Conservation (phyloP, 2,888 invertebrate species). For the Scaptomyza flava region DNA sequence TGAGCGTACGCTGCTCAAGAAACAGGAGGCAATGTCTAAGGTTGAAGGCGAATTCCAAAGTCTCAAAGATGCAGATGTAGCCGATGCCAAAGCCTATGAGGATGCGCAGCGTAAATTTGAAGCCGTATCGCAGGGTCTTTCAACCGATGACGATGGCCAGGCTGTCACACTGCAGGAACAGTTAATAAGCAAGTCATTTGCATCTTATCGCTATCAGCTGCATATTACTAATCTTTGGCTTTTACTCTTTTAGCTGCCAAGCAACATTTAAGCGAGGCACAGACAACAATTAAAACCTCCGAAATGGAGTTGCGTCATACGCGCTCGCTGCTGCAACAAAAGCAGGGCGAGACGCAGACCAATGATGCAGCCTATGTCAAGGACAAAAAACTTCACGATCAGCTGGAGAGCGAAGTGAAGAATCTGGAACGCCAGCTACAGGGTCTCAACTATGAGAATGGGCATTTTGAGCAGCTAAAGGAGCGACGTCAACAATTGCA, state of each 20-base stretch:
- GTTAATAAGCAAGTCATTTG: constrained; percentile 88
- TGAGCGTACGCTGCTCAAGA: constrained; percentile 86
- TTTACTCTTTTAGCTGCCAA: constrained; percentile 87
- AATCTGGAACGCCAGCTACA: constrained; percentile 84
- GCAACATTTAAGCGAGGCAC: constrained; percentile 90
- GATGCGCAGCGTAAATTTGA: constrained; percentile 92
- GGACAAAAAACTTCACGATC: constrained; percentile 87
- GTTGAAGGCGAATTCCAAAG: constrained; percentile 88
- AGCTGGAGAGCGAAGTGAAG: constrained; percentile 86
- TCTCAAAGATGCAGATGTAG: constrained; percentile 88
- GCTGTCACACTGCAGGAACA: constrained; percentile 95
- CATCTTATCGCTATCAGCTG: not conserved
- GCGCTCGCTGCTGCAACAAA: constrained; percentile 87
- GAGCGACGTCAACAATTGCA: constrained; percentile 85
- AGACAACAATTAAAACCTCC: constrained; percentile 91
- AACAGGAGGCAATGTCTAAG: constrained; percentile 87
- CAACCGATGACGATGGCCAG: constrained; percentile 91
- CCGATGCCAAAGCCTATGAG: constrained; percentile 88
- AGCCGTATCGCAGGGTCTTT: constrained; percentile 92
- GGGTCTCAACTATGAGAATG: constrained; percentile 87
- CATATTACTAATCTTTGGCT: not conserved
- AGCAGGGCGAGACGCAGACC: constrained; percentile 88
- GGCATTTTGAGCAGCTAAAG: constrained; percentile 86
- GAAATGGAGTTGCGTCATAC: constrained; percentile 90
- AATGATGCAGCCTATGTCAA: constrained; percentile 88